These are phyloP conservation scores for Chaetodon auriga DNA, from an alignment of 2,113 vertebrate genomes.

Conservation along the genomic window DNA sequence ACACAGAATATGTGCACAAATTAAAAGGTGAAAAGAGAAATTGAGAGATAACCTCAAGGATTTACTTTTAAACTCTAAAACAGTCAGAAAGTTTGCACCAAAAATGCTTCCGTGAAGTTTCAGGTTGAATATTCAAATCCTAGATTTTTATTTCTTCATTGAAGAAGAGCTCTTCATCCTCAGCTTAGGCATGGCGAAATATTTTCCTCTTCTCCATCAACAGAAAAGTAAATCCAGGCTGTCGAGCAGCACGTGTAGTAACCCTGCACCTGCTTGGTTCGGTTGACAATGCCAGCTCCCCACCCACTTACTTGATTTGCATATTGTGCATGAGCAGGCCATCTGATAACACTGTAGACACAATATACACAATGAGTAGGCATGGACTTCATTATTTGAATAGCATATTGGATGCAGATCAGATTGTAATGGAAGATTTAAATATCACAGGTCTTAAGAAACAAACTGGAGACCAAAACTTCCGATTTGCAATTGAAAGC, in stretches of 20 bases:
- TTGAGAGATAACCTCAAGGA: background rate
- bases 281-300: slow-evolving; percentile 27
- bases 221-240: slow-evolving; percentile 6
- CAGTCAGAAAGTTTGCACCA: background rate
- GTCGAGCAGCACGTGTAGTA: background rate
- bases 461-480: slow-evolving; percentile 3
- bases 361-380: slow-evolving; percentile 40
- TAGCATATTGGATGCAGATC: slow-evolving; percentile 23
- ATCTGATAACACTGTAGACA: slow-evolving; percentile 51
- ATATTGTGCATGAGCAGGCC: slow-evolving; percentile 45
- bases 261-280: slow-evolving; percentile 41
- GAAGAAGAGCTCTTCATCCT: background rate
- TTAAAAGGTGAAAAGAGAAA: background rate
- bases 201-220: background rate
- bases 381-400: slow-evolving; percentile 14
- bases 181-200: background rate
- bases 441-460: slow-evolving; percentile 11
- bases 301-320: slow-evolving; percentile 56
- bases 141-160: background rate
- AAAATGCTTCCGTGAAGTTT: background rate
- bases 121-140: background rate
- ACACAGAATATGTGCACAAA: background rate
- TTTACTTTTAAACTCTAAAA: background rate
- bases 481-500: background rate
- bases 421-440: background rate